Percentiles rank a stretch among this genome's conserved stretches.
Conservation (phyloP, 2,113 vertebrate genomes). For the Sapajus apella region DNA sequence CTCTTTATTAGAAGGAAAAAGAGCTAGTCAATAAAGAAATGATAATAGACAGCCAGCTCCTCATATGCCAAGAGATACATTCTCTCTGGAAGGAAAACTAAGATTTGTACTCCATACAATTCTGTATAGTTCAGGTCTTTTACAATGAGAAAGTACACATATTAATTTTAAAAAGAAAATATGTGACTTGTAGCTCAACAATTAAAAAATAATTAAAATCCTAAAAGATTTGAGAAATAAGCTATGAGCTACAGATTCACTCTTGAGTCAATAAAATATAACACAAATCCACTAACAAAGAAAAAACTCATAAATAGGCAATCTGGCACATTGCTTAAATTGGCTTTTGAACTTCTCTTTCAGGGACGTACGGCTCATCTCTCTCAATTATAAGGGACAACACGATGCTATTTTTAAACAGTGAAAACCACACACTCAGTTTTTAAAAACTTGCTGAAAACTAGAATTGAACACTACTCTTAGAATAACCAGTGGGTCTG, state of each 20-base stretch:
- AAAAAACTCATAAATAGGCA: not conserved
- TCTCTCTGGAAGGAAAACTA: not conserved
- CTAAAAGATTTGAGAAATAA: constrained; percentile 1
- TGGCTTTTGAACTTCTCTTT: not conserved
- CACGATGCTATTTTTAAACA: not conserved
- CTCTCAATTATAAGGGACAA: not conserved
- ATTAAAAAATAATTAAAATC: not conserved
- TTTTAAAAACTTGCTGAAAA: not conserved
- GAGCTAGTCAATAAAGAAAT: not conserved
- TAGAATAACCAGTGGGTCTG: not conserved
- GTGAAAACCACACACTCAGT: not conserved
- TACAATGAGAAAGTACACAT: not conserved
- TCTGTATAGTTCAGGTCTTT: not conserved
- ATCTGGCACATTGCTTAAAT: not conserved
- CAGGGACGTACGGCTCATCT: not conserved
- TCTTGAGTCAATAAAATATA: constrained; percentile 26
- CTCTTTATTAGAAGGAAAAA: not conserved
- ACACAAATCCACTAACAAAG: not conserved
- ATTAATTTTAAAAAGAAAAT: not conserved
- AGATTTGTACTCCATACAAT: not conserved
- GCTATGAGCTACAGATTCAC: not conserved
- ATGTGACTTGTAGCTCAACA: not conserved
- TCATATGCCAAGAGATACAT: not conserved
- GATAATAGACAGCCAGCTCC: not conserved
- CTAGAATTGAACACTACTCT: not conserved